Conservation (phyloP, 2,113 vertebrate species). For the Geococcyx californianus region DNA sequence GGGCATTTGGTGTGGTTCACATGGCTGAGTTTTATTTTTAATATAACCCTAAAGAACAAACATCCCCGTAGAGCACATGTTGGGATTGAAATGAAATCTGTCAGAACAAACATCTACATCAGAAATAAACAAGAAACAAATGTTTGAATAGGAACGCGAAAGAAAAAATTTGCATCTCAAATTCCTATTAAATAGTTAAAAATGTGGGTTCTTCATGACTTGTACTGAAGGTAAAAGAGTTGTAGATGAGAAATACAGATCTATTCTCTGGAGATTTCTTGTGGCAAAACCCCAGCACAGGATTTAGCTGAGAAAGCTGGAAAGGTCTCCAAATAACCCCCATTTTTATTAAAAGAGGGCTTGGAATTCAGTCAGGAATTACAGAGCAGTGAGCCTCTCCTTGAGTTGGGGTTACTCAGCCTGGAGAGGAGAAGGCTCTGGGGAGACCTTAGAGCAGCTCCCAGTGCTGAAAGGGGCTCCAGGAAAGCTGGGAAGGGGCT, state of each 20-base stretch:
- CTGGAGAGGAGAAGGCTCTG: too few relatives aligned
- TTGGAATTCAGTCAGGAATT: background rate
- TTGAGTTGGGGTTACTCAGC: too few relatives aligned
- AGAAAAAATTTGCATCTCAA: background rate
- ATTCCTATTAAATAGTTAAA: background rate
- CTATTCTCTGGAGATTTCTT: too few relatives aligned
- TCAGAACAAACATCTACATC: background rate
- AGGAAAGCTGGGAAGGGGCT: too few relatives aligned
- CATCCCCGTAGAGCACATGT: background rate
- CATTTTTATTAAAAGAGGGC: background rate
- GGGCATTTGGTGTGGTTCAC: background rate
- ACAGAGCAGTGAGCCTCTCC: background rate
- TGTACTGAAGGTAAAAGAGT: background rate
- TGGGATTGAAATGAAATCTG: background rate
- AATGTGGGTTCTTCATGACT: background rate
- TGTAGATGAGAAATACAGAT: accelerated
- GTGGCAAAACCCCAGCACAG: accelerated
- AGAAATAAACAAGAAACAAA: background rate
- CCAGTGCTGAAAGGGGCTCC: too few relatives aligned
- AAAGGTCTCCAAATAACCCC: too few relatives aligned
- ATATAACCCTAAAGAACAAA: background rate
- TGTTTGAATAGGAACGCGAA: background rate
- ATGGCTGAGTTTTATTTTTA: background rate
- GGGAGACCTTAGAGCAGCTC: too few relatives aligned
- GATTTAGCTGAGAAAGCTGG: background rate